These are phyloP conservation scores for Carabus problematicus DNA, from an alignment of 2,888 invertebrate genomes.

Conservation along the genomic window DNA sequence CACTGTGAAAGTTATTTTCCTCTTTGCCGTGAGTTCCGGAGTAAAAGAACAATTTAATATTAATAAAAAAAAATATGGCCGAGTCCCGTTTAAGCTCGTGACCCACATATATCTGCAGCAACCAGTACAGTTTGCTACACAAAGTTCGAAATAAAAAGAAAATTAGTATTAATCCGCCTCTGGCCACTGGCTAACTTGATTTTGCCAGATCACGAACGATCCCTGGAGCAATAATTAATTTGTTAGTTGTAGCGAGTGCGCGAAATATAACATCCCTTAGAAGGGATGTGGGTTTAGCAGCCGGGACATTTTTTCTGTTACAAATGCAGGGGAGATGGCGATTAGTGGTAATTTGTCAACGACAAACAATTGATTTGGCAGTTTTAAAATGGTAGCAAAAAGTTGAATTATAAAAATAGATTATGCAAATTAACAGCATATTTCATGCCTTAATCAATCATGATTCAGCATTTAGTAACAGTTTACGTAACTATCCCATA, in stretches of 20 bases:
- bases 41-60: too few species aligned
- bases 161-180: not conserved
- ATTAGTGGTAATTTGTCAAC: conserved; percentile 27
- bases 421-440: too few species aligned
- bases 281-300: not conserved
- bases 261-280: not conserved
- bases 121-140: not conserved
- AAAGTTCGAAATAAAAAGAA: not conserved
- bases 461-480: too few species aligned
- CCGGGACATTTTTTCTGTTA: not conserved
- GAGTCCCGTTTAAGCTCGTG: conserved; percentile 3
- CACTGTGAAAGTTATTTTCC: too few species aligned
- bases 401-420: too few species aligned
- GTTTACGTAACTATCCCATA: too few species aligned
- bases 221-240: not conserved
- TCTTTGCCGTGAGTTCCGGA: too few species aligned
- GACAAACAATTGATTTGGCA: conserved; percentile 37
- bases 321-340: not conserved
- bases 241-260: not conserved
- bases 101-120: not conserved
- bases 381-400: not conserved
- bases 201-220: conserved; percentile 6
- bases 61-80: not conserved
- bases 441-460: too few species aligned
- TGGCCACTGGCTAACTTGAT: conserved; percentile 2